Conservation (phyloP, 2,113 vertebrate species). For the Leuciscus idus region DNA sequence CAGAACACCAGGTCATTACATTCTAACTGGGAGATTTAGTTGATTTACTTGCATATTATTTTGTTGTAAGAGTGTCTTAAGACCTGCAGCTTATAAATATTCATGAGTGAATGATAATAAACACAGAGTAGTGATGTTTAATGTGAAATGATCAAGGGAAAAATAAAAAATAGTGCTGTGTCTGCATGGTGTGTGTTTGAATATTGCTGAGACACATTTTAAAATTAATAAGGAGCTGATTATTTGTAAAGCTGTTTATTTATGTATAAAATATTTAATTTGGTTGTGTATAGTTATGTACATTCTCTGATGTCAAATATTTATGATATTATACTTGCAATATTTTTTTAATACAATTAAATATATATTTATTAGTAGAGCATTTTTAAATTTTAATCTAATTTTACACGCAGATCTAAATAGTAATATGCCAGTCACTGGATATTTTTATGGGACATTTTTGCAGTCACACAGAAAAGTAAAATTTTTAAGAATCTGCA, state of each 20-base stretch:
- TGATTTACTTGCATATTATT: background rate
- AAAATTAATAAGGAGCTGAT: background rate
- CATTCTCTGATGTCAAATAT: background rate
- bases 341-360: background rate
- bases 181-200: background rate
- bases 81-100: conserved; percentile 44
- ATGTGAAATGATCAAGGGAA: background rate
- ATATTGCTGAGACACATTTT: background rate
- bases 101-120: conserved; percentile 48
- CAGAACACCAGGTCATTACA: background rate
- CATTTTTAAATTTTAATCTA: background rate
- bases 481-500: background rate
- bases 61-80: background rate
- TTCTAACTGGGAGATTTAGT: too few relatives aligned
- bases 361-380: background rate
- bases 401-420: background rate
- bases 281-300: background rate
- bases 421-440: background rate
- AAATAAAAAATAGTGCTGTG: background rate
- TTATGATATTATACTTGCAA: background rate
- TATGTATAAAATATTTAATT: background rate
- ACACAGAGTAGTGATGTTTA: background rate
- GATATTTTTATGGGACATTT: background rate
- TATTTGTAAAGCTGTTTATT: background rate
- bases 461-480: background rate